phyloP scores from a whole-genome alignment of 2,888 invertebrate species.

The Chloromyia formosa region DNA sequence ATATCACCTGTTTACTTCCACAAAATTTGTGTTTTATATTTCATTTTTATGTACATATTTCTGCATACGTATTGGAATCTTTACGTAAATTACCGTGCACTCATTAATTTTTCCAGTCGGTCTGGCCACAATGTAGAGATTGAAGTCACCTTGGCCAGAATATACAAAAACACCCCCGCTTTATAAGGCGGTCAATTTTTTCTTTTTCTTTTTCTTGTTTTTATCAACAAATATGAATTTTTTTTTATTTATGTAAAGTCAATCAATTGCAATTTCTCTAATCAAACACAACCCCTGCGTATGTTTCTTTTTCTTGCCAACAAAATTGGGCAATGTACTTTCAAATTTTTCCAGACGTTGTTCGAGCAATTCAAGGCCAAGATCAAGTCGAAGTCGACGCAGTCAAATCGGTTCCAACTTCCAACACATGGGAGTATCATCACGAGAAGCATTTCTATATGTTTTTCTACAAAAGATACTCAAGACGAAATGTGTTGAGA shows the following conservation, averaged over 20 bases:
- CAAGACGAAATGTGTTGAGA: background rate
- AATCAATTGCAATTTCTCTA: conserved; percentile 2
- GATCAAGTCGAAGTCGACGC: background rate
- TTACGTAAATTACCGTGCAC: background rate
- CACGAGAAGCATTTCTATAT: background rate
- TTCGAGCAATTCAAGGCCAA: background rate
- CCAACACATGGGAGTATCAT: background rate
- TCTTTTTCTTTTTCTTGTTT: background rate
- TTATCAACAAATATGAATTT: too few species aligned
- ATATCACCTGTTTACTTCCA: too few species aligned
- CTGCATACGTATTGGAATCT: background rate
- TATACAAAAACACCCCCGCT: background rate
- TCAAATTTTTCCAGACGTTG: conserved; percentile 3
- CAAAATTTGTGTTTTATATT: too few species aligned
- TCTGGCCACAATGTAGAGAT: background rate
- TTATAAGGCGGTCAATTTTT: background rate
- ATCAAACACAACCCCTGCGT: background rate
- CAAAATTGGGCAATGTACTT: background rate
- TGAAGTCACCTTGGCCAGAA: background rate
- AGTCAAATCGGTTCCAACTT: too few species aligned
- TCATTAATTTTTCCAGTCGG: background rate
- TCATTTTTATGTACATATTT: too few species aligned
- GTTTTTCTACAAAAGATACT: background rate
- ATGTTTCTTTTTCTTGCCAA: background rate
- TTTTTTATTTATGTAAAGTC: too few species aligned